phyloP scores from a whole-genome alignment of 2,888 invertebrate genomes.

The Atethmia centrago region DNA sequence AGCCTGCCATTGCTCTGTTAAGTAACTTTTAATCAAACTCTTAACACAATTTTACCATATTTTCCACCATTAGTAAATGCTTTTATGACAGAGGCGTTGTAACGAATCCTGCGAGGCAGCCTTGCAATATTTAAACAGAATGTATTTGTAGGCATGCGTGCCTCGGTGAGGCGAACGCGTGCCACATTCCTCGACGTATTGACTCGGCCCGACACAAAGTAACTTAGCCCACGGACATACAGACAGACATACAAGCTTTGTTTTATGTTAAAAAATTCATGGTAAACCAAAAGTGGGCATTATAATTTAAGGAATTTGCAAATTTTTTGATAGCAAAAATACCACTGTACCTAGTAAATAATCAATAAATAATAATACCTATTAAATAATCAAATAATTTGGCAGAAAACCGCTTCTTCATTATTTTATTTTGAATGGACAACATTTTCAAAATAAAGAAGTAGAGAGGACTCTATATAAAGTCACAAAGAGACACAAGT shows the following conservation, averaged over 20 bases:
- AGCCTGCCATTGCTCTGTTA: neutral
- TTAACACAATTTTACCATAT: neutral
- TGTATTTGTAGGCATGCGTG: slow-evolving; percentile 68
- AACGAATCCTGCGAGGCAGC: slow-evolving; percentile 52
- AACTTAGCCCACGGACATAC: slow-evolving; percentile 68
- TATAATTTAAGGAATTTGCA: too few relatives aligned
- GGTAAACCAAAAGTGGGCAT: too few relatives aligned
- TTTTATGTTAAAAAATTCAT: too few relatives aligned
- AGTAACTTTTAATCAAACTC: neutral
- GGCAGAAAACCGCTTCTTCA: too few relatives aligned
- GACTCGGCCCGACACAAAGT: slow-evolving; percentile 82
- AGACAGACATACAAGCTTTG: slow-evolving; percentile 52
- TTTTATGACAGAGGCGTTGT: slow-evolving; percentile 52
- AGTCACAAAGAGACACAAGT: neutral
- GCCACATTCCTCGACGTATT: slow-evolving; percentile 85
- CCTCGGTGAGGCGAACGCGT: slow-evolving; percentile 73
- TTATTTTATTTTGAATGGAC: too few relatives aligned
- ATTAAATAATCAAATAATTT: too few relatives aligned
- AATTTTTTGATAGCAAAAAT: too few relatives aligned
- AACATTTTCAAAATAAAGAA: too few relatives aligned
- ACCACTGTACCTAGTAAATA: too few relatives aligned
- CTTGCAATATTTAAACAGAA: slow-evolving; percentile 67
- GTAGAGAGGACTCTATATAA: too few relatives aligned
- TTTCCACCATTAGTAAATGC: slow-evolving; percentile 24
- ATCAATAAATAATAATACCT: too few relatives aligned